These are phyloP conservation scores for Myopa testacea DNA, from an alignment of 2,888 invertebrate genomes.

Conservation along the genomic window DNA sequence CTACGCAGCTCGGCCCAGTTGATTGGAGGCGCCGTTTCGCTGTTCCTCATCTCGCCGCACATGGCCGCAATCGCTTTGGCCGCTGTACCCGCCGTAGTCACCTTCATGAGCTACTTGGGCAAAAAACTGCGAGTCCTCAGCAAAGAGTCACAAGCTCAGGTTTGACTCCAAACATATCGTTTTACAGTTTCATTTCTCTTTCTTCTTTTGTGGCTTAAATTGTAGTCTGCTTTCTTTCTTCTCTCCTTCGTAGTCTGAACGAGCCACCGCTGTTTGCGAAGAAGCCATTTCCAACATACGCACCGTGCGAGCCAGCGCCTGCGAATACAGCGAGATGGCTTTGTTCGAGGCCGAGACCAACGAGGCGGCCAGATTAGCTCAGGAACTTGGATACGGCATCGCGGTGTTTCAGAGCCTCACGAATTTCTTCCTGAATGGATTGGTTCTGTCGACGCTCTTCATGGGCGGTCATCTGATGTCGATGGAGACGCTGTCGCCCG, in stretches of 20 bases:
- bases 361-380: constrained; percentile 78
- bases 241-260: constrained; percentile 74
- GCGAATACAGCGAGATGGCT: constrained; percentile 85
- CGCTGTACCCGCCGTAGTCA: constrained; percentile 87
- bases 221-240: background rate
- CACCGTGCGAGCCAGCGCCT: constrained; percentile 94
- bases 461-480: constrained; percentile 91
- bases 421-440: constrained; percentile 81
- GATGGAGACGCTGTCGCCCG: constrained; percentile 83
- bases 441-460: constrained; percentile 90
- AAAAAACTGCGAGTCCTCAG: constrained; percentile 81
- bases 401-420: constrained; percentile 92
- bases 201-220: background rate
- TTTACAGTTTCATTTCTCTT: background rate
- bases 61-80: constrained; percentile 86
- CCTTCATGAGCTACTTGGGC: constrained; percentile 87
- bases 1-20: constrained; percentile 89
- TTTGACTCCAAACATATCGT: constrained; percentile 57
- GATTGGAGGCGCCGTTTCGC: constrained; percentile 67
- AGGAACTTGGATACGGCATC: constrained; percentile 88
- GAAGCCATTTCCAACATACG: constrained; percentile 94
- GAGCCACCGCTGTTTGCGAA: constrained; percentile 89
- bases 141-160: constrained; percentile 85
- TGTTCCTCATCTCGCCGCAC: constrained; percentile 90
- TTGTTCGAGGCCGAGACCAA: constrained; percentile 81